Percentiles rank a stretch among this genome's conserved stretches.
Conservation (phyloP, 2,797 vertebrate species). For the Buceros bicornis region DNA sequence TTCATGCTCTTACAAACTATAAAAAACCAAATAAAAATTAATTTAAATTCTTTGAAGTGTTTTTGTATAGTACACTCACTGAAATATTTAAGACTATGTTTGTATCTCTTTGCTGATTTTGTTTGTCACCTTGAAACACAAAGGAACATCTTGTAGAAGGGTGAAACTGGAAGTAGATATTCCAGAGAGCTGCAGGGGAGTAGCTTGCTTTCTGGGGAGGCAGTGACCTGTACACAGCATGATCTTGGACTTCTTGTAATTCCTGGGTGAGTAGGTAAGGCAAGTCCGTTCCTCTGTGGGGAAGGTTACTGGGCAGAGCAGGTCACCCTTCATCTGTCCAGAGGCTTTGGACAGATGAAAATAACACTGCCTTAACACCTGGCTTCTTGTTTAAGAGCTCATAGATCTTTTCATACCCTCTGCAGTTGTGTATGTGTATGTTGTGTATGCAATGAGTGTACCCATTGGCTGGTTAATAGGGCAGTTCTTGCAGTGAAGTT, state of each 20-base stretch:
- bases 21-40: not conserved
- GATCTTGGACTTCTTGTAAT: not conserved
- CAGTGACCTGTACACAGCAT: not conserved
- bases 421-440: not conserved
- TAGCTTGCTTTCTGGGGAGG: not conserved
- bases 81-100: not conserved
- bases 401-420: not conserved
- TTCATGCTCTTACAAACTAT: not conserved
- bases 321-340: not conserved
- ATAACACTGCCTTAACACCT: not conserved
- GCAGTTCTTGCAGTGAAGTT: not conserved
- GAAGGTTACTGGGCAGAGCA: not conserved
- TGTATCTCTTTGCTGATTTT: not conserved
- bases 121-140: not conserved
- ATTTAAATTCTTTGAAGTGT: not conserved
- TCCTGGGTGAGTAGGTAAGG: not conserved
- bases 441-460: not conserved
- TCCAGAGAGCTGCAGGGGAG: not conserved
- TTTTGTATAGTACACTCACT: not conserved
- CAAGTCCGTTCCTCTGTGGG: not conserved
- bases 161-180: not conserved
- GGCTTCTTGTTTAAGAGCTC: not conserved
- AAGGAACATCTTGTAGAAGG: not conserved
- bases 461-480: not conserved
- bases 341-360: not conserved